phyloP scores from a whole-genome alignment of 1,140 invertebrate genomes.

The Gonioctena quinquepunctata region DNA sequence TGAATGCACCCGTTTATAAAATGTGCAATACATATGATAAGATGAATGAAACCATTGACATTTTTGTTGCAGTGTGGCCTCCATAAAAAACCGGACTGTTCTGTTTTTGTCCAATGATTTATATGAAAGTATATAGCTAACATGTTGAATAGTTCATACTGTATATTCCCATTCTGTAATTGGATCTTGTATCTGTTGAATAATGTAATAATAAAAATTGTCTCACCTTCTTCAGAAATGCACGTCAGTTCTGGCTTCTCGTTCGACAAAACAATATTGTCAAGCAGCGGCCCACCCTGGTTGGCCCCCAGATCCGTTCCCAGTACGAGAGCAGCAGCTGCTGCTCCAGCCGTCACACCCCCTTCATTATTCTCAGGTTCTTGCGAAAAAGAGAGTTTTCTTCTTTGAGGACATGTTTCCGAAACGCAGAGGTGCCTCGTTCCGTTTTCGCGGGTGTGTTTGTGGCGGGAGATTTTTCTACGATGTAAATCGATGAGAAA shows the following conservation, averaged over 20 bases:
- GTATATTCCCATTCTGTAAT: too few species aligned
- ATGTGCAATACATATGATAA: too few species aligned
- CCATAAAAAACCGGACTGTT: too few species aligned
- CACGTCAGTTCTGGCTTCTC: constrained; percentile 79
- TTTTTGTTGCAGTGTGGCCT: too few species aligned
- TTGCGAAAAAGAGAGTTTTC: constrained; percentile 63
- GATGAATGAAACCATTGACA: too few species aligned
- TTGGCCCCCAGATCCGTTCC: constrained; percentile 59
- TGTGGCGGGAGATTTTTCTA: constrained; percentile 68
- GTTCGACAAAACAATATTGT: constrained; percentile 45
- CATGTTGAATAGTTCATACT: too few species aligned
- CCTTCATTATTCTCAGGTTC: constrained; percentile 63
- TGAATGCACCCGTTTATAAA: too few species aligned
- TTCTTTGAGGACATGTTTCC: constrained; percentile 62
- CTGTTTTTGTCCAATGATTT: too few species aligned
- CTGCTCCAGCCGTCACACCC: constrained; percentile 53
- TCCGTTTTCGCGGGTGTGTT: constrained; percentile 66
- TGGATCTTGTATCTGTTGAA: too few species aligned
- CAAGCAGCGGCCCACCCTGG: constrained; percentile 39
- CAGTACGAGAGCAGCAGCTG: constrained; percentile 60
- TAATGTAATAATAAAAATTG: too few species aligned
- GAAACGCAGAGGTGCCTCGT: constrained; percentile 62
- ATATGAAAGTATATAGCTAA: too few species aligned
- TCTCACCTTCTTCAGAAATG: constrained; percentile 78
- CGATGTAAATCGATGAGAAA: constrained; percentile 81